phyloP scores from a whole-genome alignment of 2,888 invertebrate species.

The Sesamia inferens region DNA sequence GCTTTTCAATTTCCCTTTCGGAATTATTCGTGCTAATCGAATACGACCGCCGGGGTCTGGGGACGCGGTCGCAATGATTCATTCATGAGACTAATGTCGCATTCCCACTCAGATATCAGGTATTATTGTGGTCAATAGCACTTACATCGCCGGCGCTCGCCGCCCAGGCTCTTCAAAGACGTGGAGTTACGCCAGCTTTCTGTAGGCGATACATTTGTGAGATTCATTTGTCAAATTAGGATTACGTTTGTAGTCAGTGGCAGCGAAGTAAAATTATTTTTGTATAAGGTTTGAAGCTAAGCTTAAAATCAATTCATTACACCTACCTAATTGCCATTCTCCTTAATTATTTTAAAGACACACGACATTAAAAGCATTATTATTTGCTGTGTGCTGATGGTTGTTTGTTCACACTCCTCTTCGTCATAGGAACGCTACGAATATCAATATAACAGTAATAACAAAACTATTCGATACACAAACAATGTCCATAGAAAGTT shows the following conservation, averaged over 20 bases:
- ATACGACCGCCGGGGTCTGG: slow-evolving; percentile 84
- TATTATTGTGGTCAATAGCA: slow-evolving; percentile 76
- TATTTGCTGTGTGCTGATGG: not conserved
- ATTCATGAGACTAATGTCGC: slow-evolving; percentile 88
- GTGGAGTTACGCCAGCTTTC: slow-evolving; percentile 9
- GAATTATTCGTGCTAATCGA: slow-evolving; percentile 90
- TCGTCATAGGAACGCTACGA: not conserved
- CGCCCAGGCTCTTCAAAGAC: slow-evolving; percentile 10
- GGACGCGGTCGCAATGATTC: slow-evolving; percentile 86
- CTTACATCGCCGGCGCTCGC: slow-evolving; percentile 56
- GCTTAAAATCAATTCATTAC: not conserved
- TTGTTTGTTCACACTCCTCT: slow-evolving; percentile 3
- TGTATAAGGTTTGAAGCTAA: not conserved
- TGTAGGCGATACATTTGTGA: not conserved
- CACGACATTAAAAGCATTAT: not conserved
- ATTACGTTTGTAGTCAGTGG: not conserved
- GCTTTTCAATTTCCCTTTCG: slow-evolving; percentile 90
- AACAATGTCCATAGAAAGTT: slow-evolving; percentile 64
- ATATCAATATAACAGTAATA: slow-evolving; percentile 37
- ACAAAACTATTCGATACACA: slow-evolving; percentile 53
- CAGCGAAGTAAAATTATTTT: not conserved
- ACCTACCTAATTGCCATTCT: not conserved
- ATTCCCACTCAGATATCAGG: slow-evolving; percentile 81
- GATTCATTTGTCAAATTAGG: not conserved
- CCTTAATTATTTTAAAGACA: no score